phyloP scores from a whole-genome alignment of 2,797 vertebrate species.

The Acestrorhynchus altus region DNA sequence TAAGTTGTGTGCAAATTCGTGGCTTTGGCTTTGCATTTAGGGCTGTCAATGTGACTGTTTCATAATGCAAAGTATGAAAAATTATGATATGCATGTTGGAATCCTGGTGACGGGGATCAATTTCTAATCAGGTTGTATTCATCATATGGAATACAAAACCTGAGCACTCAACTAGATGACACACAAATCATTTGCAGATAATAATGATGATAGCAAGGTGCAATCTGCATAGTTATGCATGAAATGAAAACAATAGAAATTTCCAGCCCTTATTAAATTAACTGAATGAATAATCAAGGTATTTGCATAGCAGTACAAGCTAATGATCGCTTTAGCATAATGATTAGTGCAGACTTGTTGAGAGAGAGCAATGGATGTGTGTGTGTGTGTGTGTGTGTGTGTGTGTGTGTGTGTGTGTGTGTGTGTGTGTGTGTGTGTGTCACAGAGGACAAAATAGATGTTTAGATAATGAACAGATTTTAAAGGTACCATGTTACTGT shows the following conservation, averaged over 20 bases:
- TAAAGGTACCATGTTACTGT: background rate
- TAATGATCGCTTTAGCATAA: slow-evolving; percentile 59
- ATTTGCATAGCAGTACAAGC: slow-evolving; percentile 62
- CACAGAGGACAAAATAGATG: background rate
- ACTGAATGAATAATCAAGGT: slow-evolving; percentile 55
- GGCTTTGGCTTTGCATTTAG: too few relatives aligned
- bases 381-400: background rate
- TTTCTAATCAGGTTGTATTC: slow-evolving; percentile 48
- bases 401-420: slow-evolving; percentile 4
- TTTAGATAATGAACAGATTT: slow-evolving; percentile 11
- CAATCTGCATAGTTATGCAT: slow-evolving; percentile 45
- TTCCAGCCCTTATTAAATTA: slow-evolving; percentile 54
- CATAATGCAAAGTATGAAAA: background rate
- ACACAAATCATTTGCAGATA: slow-evolving; percentile 44
- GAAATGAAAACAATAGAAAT: slow-evolving; percentile 43
- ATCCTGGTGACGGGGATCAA: slow-evolving; percentile 47
- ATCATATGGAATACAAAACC: slow-evolving; percentile 30
- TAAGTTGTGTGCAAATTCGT: too few relatives aligned
- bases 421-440: slow-evolving; percentile 16
- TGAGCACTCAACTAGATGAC: slow-evolving; percentile 43
- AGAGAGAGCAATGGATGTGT: background rate
- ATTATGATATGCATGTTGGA: slow-evolving; percentile 45
- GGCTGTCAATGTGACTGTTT: background rate
- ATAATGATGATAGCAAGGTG: slow-evolving; percentile 33
- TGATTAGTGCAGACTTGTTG: slow-evolving; percentile 39